Evolutionary conservation across 2,888 invertebrate genomes (phyloP), one percentile per base, ranked within the genome.

Genomic region (Sympetrum striolatum): DNA sequence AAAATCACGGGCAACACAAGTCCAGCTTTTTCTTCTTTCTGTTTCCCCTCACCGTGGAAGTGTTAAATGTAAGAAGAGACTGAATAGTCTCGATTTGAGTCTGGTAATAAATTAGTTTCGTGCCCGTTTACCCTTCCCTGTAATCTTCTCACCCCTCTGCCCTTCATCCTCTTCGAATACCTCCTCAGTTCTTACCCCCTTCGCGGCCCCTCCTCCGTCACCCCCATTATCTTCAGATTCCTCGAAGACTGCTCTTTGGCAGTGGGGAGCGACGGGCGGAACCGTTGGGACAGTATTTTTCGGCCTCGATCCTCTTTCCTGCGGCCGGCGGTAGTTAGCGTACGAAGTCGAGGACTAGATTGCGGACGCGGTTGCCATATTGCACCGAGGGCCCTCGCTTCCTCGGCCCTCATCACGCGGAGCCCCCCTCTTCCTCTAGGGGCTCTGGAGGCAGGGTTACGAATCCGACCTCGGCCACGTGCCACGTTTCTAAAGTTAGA

Each of bases 401-500:
- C 82, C 25, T 82, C n/a, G n/a, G 53, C 60, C 48, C 60, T 10
- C 22, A n/a, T 48, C 48, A 22, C n/a, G 73, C 81, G 22, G 81
- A 81, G 44, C 31, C 82, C 86, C 81, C 31, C 81, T n/a, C 53
- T 35, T 82, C 82, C 25, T 86, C 37, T 31, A 58, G 60, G 31
- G 60, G 60, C 12, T 37, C 37, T 86, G 86, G 37, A 86, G 86
- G 86, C 86, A 86, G 86, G 86, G 86, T 86, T 86, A 86, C 60
- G 86, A 86, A 60, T 86, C 86, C 86, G 86, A 86, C 86, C 86
- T 86, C 86, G 86, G 86, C 60, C 86, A 86, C 86, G 86, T 86
- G 86, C 86, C 86, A 86, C 60, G 60, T 35, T 86, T 58, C 86
- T 86, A 86, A 86, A 86, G 53, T 86, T 86, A 86, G 86, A 86